Base-by-base conservation (phyloP, 1,140 invertebrate genomes). In the Drosophila biarmipes region DNA sequence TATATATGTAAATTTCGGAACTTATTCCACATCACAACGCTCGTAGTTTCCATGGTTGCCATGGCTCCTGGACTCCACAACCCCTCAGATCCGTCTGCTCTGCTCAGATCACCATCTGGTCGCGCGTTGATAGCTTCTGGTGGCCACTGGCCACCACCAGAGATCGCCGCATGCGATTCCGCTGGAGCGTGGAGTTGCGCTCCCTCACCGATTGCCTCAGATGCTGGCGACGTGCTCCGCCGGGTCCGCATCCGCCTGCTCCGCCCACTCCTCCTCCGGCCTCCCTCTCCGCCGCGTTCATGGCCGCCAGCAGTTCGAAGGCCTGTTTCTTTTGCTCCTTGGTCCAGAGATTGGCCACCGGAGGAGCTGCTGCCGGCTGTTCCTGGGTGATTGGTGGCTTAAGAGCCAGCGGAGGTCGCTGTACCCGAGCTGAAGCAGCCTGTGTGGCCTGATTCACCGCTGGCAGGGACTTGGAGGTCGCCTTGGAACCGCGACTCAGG, bases 241-340 rank as follows among this genome's bases (percentile, higher is more conserved):
- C 58, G 4, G 34, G 21, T 8, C 38, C 54, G 17, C 10, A 8
- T 19, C 58, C 29, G n/a, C 29, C 11, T 24, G 24, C 45, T 4
- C 5, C 34, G n/a, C 66, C 46, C 15, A 43, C 48, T 6, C 66
- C 46, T 21, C 51, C 48, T 2, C 40, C 58, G 0, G 56, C 69
- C 19, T 90, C 72, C 52, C 73, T 75, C 24, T 84, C 86, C 4
- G 78, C 87, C 1, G 85, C 79, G 85, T 93, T 93, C 93, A 93
- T 93, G 10, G 92, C 84, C 24, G 92, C 82, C 49, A 93, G 71
- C 66, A 93, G 76, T 59, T 93, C 91, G 71, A 93, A 93, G 4
- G 93, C 93, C 17, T 93, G 87, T 17, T 91, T 92, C 64, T 93
- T 93, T 45, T 90, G 91, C 67, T 93, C 92, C 53, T 91, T 91